Conservation (phyloP, 2,797 vertebrate genomes). For the Lepilemur ruficaudatus region DNA sequence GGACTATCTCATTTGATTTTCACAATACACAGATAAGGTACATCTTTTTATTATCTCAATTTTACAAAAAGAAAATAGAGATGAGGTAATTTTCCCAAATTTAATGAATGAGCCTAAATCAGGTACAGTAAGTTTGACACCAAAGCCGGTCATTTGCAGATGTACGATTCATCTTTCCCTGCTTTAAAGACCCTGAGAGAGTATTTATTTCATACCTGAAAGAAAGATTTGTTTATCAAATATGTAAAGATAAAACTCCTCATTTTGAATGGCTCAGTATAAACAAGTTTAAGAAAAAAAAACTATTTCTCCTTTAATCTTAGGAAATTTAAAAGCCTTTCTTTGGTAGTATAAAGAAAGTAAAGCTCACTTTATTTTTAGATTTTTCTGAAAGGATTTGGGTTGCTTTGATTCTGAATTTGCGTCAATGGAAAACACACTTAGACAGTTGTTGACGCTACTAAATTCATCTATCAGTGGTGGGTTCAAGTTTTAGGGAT, state of each 20-base stretch:
- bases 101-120: not conserved
- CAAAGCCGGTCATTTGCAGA: not conserved
- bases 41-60: not conserved
- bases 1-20: not conserved
- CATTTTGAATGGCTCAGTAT: not conserved
- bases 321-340: not conserved
- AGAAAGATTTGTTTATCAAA: not conserved
- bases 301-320: not conserved
- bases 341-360: not conserved
- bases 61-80: not conserved
- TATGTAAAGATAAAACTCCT: not conserved
- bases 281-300: not conserved
- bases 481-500: not conserved
- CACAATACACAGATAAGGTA: not conserved
- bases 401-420: not conserved
- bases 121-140: not conserved
- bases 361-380: conserved; percentile 6
- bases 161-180: not conserved
- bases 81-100: not conserved
- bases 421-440: not conserved
- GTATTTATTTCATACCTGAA: not conserved
- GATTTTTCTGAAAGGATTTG: not conserved
- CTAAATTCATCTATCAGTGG: not conserved
- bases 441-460: conserved; percentile 11
- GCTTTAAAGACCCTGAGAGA: not conserved